phyloP scores from a whole-genome alignment of 2,797 vertebrate species.

The Miichthys miiuy region DNA sequence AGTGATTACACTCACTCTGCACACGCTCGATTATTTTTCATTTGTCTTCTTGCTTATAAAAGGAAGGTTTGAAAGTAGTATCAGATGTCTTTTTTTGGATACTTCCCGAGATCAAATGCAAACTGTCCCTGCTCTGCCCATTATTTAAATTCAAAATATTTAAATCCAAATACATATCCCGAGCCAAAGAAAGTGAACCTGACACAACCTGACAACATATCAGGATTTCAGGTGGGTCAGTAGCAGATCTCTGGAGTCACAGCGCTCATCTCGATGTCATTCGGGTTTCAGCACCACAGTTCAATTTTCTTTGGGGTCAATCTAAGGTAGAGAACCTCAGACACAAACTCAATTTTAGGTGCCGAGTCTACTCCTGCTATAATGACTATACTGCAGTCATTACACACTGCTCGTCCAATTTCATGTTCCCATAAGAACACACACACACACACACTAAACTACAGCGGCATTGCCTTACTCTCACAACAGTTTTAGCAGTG shows the following conservation, averaged over 20 bases:
- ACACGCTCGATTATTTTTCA: no score
- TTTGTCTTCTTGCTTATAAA: no score
- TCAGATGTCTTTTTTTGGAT: no score
- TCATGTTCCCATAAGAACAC: background rate
- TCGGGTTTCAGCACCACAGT: background rate
- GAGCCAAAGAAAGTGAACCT: no score
- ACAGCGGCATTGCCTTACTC: constrained; percentile 1
- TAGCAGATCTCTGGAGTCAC: background rate
- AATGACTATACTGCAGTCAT: background rate
- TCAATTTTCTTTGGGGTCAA: background rate
- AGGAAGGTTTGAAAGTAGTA: no score
- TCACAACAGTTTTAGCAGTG: background rate
- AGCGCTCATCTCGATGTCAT: background rate
- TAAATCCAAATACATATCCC: no score
- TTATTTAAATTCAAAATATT: no score
- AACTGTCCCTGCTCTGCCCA: no score
- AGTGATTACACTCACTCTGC: no score
- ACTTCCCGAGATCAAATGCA: no score
- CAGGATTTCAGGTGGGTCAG: background rate
- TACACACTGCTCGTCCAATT: background rate
- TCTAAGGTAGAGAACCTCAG: background rate
- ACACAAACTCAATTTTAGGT: no score
- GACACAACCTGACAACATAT: background rate
- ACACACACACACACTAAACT: background rate
- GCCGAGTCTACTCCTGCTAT: background rate